Percentiles rank a stretch among this genome's conserved stretches.
Conservation (phyloP, 2,888 invertebrate genomes). For the Rhimphoctona megacephalus region DNA sequence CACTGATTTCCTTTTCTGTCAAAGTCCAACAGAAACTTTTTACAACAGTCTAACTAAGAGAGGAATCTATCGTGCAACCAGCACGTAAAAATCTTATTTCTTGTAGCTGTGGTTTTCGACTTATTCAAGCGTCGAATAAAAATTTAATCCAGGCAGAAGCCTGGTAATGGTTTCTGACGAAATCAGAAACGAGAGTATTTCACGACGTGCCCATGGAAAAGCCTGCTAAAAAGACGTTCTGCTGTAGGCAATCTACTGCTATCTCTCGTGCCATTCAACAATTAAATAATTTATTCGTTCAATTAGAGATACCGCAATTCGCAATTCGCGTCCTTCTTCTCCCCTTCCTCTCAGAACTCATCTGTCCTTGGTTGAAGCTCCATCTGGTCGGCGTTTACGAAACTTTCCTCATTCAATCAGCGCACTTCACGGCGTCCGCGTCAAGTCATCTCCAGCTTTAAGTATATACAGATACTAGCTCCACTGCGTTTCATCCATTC, state of each 20-base stretch:
- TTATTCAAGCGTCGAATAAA: constrained; percentile 40
- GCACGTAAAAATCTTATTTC: constrained; percentile 10
- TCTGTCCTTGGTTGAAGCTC: constrained; percentile 21
- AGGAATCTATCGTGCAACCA: not conserved
- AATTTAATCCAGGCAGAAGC: constrained; percentile 31
- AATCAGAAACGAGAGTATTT: constrained; percentile 10
- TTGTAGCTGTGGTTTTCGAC: not conserved
- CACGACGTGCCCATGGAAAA: not conserved
- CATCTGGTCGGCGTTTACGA: constrained; percentile 55
- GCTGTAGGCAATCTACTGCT: constrained; percentile 3
- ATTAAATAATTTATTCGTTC: constrained; percentile 65
- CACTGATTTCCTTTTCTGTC: constrained; percentile 23
- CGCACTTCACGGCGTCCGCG: constrained; percentile 53
- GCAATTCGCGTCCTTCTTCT: constrained; percentile 39
- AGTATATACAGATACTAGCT: constrained; percentile 16
- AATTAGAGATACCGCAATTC: constrained; percentile 66
- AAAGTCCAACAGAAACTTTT: constrained; percentile 23
- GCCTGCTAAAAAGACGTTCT: not conserved
- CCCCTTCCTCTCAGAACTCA: constrained; percentile 7
- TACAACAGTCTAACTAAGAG: not conserved
- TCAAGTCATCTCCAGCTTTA: constrained; percentile 50
- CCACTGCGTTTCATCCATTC: constrained; percentile 2
- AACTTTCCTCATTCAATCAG: constrained; percentile 69
- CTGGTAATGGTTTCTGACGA: constrained; percentile 21
- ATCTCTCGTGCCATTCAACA: constrained; percentile 57